Evolutionary conservation across 2,888 invertebrate genomes (phyloP), one percentile per base, ranked within the genome.

Genomic region (Petrolisthes manimaculis): DNA sequence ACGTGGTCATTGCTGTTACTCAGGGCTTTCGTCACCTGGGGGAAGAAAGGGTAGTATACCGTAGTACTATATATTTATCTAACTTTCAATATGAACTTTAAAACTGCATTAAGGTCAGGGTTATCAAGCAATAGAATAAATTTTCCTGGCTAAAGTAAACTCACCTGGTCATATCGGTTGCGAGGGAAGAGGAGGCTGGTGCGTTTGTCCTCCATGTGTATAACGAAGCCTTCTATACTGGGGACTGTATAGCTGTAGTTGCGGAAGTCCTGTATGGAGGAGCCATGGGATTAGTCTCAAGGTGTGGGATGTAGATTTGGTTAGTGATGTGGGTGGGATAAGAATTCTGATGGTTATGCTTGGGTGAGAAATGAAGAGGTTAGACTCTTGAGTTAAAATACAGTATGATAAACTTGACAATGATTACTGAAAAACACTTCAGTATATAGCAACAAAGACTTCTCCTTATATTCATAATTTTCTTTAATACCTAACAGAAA

Each of bases 1-100:
- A 97, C 96, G 92, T 97, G 96, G 92, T 97, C 96, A 92, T 96
- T 96, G 24, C 96, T 96, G 93, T 96, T 96, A 91, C 95, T 96
- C 82, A 97, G 94, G 0, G 96, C 96, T 93, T 96, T 96, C 92
- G 96, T 95, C 56, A 96, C 94, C 95, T 95, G 83, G 21, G 12
- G 37, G 37, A 37, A 37, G 37, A 2, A 37, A 37, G 37, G 37
- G 21, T 75, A 12, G 21, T 75, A 75, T 75, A n/a, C 24, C 14
- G 67, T 8, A 12, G 12, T 14, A 67, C 1, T 67, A 67, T n/a
- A 67, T n/a, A 67, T 67, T 14, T 1, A 67, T 67, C 67, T 67
- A 67, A 67, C 67, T 67, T n/a, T n/a, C 67, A 67, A 67, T 12
- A 12, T 14, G n/a, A 67, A 67, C 14, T n/a, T 67, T 67, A 67